Evolutionary conservation across 2,888 invertebrate genomes (phyloP).

Genomic region (Prostheceraeus crozeri): DNA sequence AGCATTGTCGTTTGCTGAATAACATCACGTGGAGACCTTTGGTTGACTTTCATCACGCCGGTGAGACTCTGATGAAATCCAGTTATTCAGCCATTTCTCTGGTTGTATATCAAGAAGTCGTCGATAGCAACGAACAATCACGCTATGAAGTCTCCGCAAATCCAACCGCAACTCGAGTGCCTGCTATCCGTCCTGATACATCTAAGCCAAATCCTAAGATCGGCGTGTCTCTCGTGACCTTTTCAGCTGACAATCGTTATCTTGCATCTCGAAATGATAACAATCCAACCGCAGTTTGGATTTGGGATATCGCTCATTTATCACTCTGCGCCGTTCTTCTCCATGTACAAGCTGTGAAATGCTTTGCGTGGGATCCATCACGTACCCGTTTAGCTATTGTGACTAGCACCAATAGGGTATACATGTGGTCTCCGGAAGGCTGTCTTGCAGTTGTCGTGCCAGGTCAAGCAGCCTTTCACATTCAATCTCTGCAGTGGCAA

Average conservation of each 20-base stretch:
- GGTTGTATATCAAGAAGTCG: conserved; percentile 51
- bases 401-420: conserved; percentile 56
- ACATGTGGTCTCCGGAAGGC: conserved; percentile 58
- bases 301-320: conserved; percentile 54
- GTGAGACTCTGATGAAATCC: conserved; percentile 27
- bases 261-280: conserved; percentile 53
- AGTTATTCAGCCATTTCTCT: conserved; percentile 35
- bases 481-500: conserved; percentile 53
- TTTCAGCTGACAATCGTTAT: conserved; percentile 54
- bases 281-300: conserved; percentile 57
- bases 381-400: conserved; percentile 54
- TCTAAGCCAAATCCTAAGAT: conserved; percentile 54
- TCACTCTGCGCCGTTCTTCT: conserved; percentile 51
- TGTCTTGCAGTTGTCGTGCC: conserved; percentile 54
- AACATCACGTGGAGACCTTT: conserved; percentile 57
- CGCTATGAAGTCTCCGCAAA: conserved; percentile 46
- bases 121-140: conserved; percentile 32
- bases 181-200: conserved; percentile 49
- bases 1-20: conserved; percentile 54
- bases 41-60: conserved; percentile 46
- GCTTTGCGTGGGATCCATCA: conserved; percentile 55
- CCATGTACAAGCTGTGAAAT: conserved; percentile 53
- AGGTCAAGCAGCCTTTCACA: conserved; percentile 51
- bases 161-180: conserved; percentile 46
- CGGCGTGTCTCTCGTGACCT: conserved; percentile 51